phyloP scores from a whole-genome alignment of 2,113 vertebrate genomes.

The Bostrychus sinensis region DNA sequence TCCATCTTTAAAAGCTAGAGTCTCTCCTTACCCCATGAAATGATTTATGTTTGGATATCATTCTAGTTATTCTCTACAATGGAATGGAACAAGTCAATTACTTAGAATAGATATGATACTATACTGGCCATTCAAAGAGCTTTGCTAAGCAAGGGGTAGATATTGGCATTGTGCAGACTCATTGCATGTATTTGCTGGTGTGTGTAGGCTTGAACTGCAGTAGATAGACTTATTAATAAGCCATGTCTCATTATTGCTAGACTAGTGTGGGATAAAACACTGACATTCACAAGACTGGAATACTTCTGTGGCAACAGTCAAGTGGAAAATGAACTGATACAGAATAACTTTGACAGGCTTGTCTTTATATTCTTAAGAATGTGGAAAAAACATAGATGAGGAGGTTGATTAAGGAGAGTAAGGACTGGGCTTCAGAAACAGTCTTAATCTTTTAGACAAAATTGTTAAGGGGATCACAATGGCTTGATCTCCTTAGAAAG shows the following conservation, averaged over 20 bases:
- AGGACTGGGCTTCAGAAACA: no score
- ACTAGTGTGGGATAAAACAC: conserved; percentile 60
- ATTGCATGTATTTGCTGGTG: no score
- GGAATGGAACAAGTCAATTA: no score
- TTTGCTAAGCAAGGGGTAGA: no score
- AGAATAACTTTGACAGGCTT: conserved; percentile 59
- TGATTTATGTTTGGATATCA: conserved; percentile 63
- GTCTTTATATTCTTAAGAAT: conserved; percentile 52
- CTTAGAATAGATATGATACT: no score
- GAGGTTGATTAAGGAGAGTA: no score
- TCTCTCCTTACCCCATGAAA: conserved; percentile 43
- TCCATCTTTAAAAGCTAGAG: conserved; percentile 24
- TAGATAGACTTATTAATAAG: conserved; percentile 55
- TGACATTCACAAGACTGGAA: conserved; percentile 53
- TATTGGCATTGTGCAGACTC: no score
- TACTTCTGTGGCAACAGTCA: conserved; percentile 52
- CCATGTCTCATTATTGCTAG: conserved; percentile 46
- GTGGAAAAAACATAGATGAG: conserved; percentile 48
- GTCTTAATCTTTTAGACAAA: no score
- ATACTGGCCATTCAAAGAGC: no score
- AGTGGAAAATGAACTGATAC: conserved; percentile 64
- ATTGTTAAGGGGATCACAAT: no score
- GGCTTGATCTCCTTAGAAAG: no score
- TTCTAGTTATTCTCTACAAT: no score
- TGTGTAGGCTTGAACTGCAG: background rate